Evolutionary conservation across 2,888 invertebrate genomes (phyloP).

Genomic region (Rhogogaster chlorosoma): DNA sequence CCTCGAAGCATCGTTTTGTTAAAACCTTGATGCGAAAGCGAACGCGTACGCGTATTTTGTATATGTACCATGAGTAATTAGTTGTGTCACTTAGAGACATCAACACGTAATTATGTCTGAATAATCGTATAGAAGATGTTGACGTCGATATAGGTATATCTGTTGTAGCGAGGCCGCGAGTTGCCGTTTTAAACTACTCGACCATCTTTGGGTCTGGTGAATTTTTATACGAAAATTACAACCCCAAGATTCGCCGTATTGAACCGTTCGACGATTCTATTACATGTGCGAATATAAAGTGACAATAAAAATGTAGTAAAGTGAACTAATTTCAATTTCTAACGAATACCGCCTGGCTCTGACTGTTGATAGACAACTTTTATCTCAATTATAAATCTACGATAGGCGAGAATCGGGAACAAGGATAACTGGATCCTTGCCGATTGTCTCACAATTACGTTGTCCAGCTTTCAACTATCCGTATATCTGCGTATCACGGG

Average conservation of each 20-base stretch:
- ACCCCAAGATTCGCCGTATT: not conserved
- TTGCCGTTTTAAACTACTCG: not conserved
- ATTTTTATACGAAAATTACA: not conserved
- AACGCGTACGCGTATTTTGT: too few relatives aligned
- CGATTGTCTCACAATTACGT: slow-evolving; percentile 4
- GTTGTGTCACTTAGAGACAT: slow-evolving; percentile 3
- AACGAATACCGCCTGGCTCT: not conserved
- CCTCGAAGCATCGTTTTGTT: not conserved
- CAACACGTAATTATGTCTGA: not conserved
- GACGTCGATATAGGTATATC: not conserved
- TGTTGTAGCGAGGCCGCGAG: not conserved
- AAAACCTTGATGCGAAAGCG: not conserved
- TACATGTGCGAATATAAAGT: not conserved
- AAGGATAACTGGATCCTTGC: slow-evolving; percentile 46
- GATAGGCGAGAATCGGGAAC: slow-evolving; percentile 26
- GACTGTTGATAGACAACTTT: not conserved
- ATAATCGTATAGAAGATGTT: slow-evolving; percentile 10
- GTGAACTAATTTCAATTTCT: not conserved
- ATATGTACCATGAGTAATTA: not conserved
- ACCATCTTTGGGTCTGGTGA: not conserved
- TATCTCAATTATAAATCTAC: not conserved
- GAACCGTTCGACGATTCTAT: not conserved
- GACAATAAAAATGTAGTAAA: not conserved
- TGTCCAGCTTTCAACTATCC: not conserved
- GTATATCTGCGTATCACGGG: not conserved